Conservation (phyloP, 2,888 invertebrate species). For the Caenorhabditis doughertyi region DNA sequence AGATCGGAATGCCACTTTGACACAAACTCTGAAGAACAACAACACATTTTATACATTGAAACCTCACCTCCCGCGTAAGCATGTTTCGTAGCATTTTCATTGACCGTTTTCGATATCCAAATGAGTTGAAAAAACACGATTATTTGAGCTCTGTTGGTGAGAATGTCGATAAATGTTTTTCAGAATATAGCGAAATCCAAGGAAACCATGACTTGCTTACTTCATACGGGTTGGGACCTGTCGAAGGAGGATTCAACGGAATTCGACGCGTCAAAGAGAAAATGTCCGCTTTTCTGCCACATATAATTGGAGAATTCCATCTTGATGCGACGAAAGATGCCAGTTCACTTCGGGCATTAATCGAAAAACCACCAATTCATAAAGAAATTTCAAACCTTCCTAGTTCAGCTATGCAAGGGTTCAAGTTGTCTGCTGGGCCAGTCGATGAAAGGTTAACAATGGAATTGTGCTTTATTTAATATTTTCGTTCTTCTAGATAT, state of each 20-base stretch:
- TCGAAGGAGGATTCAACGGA: conserved; percentile 61
- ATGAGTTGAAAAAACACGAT: too few species aligned
- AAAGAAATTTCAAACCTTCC: conserved; percentile 73
- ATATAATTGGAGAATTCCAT: conserved; percentile 74
- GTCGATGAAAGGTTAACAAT: conserved; percentile 75
- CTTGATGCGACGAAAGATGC: conserved; percentile 66
- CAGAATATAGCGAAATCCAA: conserved; percentile 67
- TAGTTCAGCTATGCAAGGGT: conserved; percentile 70
- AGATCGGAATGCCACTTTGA: too few species aligned
- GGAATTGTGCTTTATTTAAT: background rate
- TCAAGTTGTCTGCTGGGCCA: conserved; percentile 70
- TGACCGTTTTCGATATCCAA: too few species aligned
- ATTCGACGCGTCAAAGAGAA: conserved; percentile 67
- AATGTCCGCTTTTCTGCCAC: conserved; percentile 75
- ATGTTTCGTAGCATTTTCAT: too few species aligned
- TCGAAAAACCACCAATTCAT: conserved; percentile 77
- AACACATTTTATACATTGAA: conserved; percentile 70
- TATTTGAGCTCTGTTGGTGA: too few species aligned
- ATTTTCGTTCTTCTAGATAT: conserved; percentile 56
- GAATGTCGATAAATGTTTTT: too few species aligned
- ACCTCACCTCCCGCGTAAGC: conserved; percentile 69
- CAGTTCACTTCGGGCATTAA: conserved; percentile 70
- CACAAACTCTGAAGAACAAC: background rate
- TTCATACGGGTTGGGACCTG: conserved; percentile 67
- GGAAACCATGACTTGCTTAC: conserved; percentile 74